A percentile compares a stretch with the other conserved stretches of the same genome.
Evolutionary conservation across 2,888 invertebrate genomes (phyloP).

Genomic region (Charanyca ferruginea): DNA sequence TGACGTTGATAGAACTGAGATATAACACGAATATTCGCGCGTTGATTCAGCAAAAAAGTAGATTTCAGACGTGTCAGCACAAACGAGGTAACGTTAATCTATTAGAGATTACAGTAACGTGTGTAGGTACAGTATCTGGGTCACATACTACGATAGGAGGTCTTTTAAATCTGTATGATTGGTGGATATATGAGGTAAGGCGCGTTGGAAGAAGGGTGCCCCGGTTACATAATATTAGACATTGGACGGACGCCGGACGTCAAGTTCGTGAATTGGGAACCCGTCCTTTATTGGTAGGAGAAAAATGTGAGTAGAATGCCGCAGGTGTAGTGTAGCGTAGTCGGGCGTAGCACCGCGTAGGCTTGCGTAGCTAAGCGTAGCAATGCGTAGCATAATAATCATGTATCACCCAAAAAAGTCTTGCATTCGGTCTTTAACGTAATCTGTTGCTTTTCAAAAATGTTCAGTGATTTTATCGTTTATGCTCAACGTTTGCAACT

Average conservation of each 20-base stretch:
- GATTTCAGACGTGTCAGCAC: constrained; percentile 46
- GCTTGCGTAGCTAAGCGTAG: constrained; percentile 11
- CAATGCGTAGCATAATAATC: constrained; percentile 13
- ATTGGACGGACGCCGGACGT: constrained; percentile 12
- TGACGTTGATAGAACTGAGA: constrained; percentile 64
- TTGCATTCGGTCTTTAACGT: background rate
- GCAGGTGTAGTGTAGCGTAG: constrained; percentile 10
- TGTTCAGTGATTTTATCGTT: too few relatives aligned
- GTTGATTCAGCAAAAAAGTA: constrained; percentile 63
- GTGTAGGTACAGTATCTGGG: constrained; percentile 30
- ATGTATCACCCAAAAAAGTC: background rate
- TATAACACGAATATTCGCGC: constrained; percentile 67
- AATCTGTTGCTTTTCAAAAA: too few relatives aligned
- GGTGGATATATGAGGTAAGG: constrained; percentile 20
- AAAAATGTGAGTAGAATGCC: constrained; percentile 31
- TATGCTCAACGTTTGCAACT: too few relatives aligned
- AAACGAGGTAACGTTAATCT: constrained; percentile 49
- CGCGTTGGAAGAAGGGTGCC: constrained; percentile 19
- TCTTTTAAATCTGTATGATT: constrained; percentile 42
- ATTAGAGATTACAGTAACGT: constrained; percentile 36
- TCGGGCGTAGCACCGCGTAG: constrained; percentile 9
- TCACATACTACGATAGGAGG: constrained; percentile 27
- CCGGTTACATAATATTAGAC: constrained; percentile 32
- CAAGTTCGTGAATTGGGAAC: constrained; percentile 26
- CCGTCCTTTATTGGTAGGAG: constrained; percentile 27